These are phyloP conservation scores for Aphelinus certus DNA, from an alignment of 1,140 invertebrate genomes.

Conservation along the genomic window DNA sequence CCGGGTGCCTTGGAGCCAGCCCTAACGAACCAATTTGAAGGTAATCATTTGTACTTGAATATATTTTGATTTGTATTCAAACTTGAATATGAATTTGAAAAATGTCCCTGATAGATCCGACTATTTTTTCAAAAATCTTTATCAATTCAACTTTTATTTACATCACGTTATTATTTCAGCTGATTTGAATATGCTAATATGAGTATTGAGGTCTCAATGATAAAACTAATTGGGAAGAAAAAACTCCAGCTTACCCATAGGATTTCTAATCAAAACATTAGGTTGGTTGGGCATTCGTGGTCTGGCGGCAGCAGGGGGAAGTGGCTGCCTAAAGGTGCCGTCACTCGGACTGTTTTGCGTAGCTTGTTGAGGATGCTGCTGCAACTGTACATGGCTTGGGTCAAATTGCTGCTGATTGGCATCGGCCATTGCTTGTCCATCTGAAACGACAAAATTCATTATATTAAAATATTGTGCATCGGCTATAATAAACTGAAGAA, in stretches of 20 bases:
- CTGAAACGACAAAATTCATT: conserved; percentile 40
- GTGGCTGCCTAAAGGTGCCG: conserved; percentile 69
- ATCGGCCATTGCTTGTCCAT: conserved; percentile 48
- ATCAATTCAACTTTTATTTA: conserved; percentile 7
- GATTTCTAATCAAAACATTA: conserved; percentile 59
- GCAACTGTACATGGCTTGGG: conserved; percentile 56
- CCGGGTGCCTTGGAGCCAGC: conserved; percentile 53
- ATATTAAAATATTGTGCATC: not conserved
- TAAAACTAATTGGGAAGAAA: not conserved
- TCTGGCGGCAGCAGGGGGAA: conserved; percentile 67
- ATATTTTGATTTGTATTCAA: conserved; percentile 6
- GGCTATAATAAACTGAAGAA: not conserved
- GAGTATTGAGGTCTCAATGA: too few relatives aligned
- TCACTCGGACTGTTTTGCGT: conserved; percentile 53
- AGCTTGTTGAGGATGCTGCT: conserved; percentile 58
- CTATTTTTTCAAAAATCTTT: not conserved
- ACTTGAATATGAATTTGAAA: conserved; percentile 3
- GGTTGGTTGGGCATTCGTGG: conserved; percentile 62
- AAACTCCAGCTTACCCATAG: conserved; percentile 51
- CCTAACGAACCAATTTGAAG: conserved; percentile 41
- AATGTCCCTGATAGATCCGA: not conserved
- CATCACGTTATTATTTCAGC: not conserved
- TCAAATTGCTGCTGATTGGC: conserved; percentile 56
- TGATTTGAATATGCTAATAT: too few relatives aligned
- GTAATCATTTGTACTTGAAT: too few relatives aligned